Base-by-base conservation (phyloP, 1,140 invertebrate genomes). In the Agraylea sexmaculata region DNA sequence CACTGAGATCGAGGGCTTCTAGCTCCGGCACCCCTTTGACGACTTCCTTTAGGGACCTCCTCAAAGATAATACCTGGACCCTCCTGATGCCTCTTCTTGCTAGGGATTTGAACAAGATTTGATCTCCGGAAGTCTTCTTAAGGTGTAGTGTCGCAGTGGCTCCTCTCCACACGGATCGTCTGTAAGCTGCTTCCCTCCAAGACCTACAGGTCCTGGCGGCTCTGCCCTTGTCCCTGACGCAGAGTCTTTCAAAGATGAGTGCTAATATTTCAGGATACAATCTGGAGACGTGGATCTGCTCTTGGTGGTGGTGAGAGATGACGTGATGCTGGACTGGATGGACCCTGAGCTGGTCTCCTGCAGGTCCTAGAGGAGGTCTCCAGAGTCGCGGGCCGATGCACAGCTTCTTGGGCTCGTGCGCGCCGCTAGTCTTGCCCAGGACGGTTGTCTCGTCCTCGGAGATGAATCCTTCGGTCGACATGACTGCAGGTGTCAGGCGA, bases 211-310 rank as follows among this genome's bases (percentile, higher is more conserved):
- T 88, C 64, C 91, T 88, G 2, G 89, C 87, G 2, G 81, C 89
- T 18, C 86, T 66, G 1, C 91, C 88, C 57, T 88, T 78, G 65
- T 93, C 90, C 51, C 78, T 67, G 4, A 93, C 86, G 8, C 87
- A 81, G 50, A 95, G 68, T 60, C 89, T 81, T 50, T 83, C 76
- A 58, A 96, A 95, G 53, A 96, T 93, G 45, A 91, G 73, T 15
- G 88, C 84, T 19, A 96, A 63, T 40, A 95, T 78, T 58, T 95
- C 90, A 2, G 91, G 90, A 63, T 93, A 94, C 11, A 94, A 68
- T 53, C 81, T 76, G 11, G 84, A 85, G 45, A 93, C 83, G 64
- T 90, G 85, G 44, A 54, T 56, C 45, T 29, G 52, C 52, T 21
- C 55, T 47, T 17, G 56, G 52, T 40, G 54, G 56, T 23, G 53